A percentile compares a stretch with the other conserved stretches of the same genome.
Evolutionary conservation across 2,888 invertebrate genomes (phyloP).

Genomic region (Drosophila aldrichi): DNA sequence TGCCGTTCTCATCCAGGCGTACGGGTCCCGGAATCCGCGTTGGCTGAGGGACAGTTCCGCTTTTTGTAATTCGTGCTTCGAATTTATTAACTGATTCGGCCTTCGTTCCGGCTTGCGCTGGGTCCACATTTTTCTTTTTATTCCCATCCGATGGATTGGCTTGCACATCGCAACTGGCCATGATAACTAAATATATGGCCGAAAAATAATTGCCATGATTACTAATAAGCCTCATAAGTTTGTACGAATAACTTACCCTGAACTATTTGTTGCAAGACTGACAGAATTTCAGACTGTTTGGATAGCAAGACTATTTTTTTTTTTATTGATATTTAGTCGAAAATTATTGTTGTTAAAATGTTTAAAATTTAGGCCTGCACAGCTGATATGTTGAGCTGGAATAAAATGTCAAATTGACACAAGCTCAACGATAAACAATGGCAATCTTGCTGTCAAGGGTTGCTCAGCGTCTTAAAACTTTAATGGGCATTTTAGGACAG

Average conservation of each 20-base stretch:
- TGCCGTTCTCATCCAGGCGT: slow-evolving; percentile 12
- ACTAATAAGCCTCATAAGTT: neutral
- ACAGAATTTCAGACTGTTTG: slow-evolving; percentile 43
- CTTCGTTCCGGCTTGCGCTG: neutral
- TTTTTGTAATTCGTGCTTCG: neutral
- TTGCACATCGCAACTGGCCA: slow-evolving; percentile 62
- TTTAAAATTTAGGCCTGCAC: slow-evolving; percentile 53
- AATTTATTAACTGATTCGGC: neutral
- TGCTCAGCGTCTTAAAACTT: neutral
- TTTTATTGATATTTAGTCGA: slow-evolving; percentile 42
- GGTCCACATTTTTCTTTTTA: slow-evolving; percentile 4
- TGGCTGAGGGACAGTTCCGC: slow-evolving; percentile 2
- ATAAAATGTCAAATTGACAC: slow-evolving; percentile 16
- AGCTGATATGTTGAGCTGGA: slow-evolving; percentile 29
- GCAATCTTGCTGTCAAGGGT: slow-evolving; percentile 20
- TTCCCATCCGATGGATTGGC: slow-evolving; percentile 42
- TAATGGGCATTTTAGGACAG: too few relatives aligned
- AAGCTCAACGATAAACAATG: neutral
- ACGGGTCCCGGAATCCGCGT: slow-evolving; percentile 59
- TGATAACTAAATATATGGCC: slow-evolving; percentile 44
- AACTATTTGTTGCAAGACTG: slow-evolving; percentile 58
- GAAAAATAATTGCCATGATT: neutral
- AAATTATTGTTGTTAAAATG: slow-evolving; percentile 39
- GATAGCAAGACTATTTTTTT: slow-evolving; percentile 28
- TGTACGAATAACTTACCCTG: slow-evolving; percentile 42